Evolutionary conservation across 2,888 invertebrate species (phyloP), one percentile per base, ranked within the genome.

Genomic region (Lottia gigantea): DNA sequence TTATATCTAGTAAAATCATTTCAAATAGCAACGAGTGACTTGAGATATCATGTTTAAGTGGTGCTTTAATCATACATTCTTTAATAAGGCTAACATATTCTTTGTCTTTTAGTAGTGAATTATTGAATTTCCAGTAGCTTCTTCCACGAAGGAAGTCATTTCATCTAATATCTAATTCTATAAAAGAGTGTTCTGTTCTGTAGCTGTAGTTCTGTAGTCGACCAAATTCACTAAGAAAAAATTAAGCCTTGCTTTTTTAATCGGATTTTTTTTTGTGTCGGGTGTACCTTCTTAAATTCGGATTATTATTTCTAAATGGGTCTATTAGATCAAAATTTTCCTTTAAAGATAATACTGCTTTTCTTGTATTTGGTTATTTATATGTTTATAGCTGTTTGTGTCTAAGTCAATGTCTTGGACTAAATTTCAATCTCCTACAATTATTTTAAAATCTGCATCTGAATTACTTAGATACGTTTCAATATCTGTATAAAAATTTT

Each of bases 101-200:
- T 55, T 55, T n/a, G 14, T 70, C 66, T 26, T 23, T 62, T 62
- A 70, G 26, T 3, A 70, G 63, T 15, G 66, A 66, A 15, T 66
- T 66, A 47, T 70, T 62, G 40, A 66, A 70, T 46, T 70, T 70
- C 70, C 70, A 70, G 47, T 66, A 70, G 14, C 70, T 66, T 46
- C 61, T 70, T 23, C 46, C 49, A 25, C 46, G 26, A 11, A 15
- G 46, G 8, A 66, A 46, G 14, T 70, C 15, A 31, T 15, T 19
- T 31, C 65, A 40, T 70, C 40, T 70, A 49, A 70, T 12, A 16
- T 46, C 26, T 15, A 70, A 3, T 4, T 55, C 25, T 15, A 66
- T 66, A 62, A 26, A 15, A 11, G 66, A 70, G 46, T 70, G 66
- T 63, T 66, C 66, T 14, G 70, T 66, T 26, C 31, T 55, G 31